A percentile compares a stretch with the other conserved stretches of the same genome.
These are phyloP conservation scores for Eumacrocentrus americanus DNA, from an alignment of 2,888 invertebrate genomes.

Conservation along the genomic window DNA sequence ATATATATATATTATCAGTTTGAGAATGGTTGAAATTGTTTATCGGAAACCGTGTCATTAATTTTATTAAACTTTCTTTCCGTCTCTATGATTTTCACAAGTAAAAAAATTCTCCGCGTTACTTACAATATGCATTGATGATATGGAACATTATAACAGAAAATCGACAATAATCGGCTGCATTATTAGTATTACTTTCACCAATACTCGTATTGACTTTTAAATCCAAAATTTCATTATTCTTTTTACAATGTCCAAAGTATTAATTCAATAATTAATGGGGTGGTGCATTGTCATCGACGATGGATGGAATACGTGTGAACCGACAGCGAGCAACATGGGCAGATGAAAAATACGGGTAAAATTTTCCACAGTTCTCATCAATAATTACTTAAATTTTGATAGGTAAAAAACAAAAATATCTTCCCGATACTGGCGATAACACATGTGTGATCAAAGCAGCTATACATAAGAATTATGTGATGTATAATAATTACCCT, in stretches of 20 bases:
- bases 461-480: no score
- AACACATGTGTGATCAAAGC: no score
- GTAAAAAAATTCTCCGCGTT: no score
- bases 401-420: not conserved
- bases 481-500: no score
- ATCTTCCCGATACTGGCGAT: no score
- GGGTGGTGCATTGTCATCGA: slow-evolving; percentile 8
- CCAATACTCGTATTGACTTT: no score
- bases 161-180: not conserved
- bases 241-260: not conserved
- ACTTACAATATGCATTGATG: not conserved
- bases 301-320: slow-evolving; percentile 12
- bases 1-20: not conserved
- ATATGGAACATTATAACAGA: no score
- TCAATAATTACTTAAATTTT: not conserved
- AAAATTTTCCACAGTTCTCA: not conserved
- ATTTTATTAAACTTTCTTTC: no score
- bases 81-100: no score
- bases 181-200: no score
- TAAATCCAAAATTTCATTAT: not conserved
- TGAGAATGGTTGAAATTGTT: not conserved
- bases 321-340: slow-evolving; percentile 1
- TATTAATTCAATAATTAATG: slow-evolving; percentile 12
- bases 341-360: slow-evolving; percentile 5
- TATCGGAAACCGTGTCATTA: no score